Percentiles rank a stretch among this genome's conserved stretches.
phyloP scores from a whole-genome alignment of 2,113 vertebrate species.

The Thunnus thynnus region DNA sequence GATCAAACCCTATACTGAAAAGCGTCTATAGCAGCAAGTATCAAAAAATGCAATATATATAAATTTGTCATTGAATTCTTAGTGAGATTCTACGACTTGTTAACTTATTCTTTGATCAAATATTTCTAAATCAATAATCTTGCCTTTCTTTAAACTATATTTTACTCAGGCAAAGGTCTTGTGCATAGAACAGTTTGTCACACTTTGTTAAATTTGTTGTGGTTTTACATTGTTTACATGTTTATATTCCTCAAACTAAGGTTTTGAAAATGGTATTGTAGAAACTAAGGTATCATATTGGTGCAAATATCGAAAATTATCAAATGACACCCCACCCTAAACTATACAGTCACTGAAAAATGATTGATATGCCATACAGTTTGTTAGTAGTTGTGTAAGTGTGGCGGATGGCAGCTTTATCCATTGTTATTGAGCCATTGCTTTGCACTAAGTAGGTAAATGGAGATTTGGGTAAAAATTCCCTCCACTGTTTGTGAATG shows the following conservation, averaged over 20 bases:
- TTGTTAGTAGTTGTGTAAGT: not conserved
- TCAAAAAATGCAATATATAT: too few species aligned
- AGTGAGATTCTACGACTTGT: not conserved
- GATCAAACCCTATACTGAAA: not conserved
- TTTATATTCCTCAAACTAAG: too few species aligned
- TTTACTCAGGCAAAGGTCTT: too few species aligned
- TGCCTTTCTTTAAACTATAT: too few species aligned
- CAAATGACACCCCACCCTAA: not conserved
- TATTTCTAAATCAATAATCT: too few species aligned
- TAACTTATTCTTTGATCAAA: too few species aligned
- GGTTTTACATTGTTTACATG: too few species aligned
- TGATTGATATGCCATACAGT: not conserved
- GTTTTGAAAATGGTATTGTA: too few species aligned
- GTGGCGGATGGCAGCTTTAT: not conserved
- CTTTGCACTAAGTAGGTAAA: not conserved
- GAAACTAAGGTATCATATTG: not conserved
- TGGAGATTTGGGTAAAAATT: not conserved
- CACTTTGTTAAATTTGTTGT: too few species aligned
- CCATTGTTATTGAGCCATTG: not conserved
- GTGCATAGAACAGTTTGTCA: too few species aligned
- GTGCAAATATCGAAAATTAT: not conserved
- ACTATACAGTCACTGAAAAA: not conserved
- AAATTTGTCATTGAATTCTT: not conserved
- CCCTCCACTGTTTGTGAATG: constrained; percentile 6
- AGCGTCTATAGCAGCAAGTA: too few species aligned